Percentiles rank a stretch among this genome's conserved stretches.
Conservation (phyloP, 2,888 invertebrate genomes). For the Acanthosepion esculentum region DNA sequence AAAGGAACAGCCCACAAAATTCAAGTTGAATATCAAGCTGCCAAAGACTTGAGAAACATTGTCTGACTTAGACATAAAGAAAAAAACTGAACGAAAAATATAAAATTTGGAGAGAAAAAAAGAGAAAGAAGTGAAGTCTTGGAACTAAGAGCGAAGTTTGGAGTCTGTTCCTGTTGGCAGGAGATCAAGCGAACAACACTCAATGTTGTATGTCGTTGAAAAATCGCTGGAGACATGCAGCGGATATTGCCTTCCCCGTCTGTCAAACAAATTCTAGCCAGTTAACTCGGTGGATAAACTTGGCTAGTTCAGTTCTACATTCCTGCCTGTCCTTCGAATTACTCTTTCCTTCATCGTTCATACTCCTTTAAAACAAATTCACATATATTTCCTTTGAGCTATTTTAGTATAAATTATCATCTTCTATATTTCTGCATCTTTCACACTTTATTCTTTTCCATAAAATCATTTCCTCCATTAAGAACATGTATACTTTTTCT, state of each 20-base stretch:
- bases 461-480: no score
- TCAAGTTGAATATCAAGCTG: no score
- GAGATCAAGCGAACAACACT: neutral
- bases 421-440: no score
- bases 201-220: neutral
- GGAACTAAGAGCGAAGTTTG: neutral
- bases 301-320: neutral
- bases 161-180: neutral
- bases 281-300: neutral
- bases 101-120: neutral
- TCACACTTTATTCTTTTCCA: no score
- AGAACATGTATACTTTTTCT: no score
- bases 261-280: neutral
- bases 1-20: no score
- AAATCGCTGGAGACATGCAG: neutral
- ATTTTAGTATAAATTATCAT: no score
- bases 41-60: no score
- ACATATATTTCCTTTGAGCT: neutral
- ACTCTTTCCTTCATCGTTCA: neutral
- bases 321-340: neutral
- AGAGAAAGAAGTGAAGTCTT: neutral
- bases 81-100: neutral
- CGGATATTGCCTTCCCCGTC: slow-evolving; percentile 33
- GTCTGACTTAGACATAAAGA: no score
- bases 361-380: neutral